Percentiles rank a stretch among this genome's conserved stretches.
Evolutionary conservation across 2,888 invertebrate species (phyloP).

Genomic region (Meghimatium bilineatum): DNA sequence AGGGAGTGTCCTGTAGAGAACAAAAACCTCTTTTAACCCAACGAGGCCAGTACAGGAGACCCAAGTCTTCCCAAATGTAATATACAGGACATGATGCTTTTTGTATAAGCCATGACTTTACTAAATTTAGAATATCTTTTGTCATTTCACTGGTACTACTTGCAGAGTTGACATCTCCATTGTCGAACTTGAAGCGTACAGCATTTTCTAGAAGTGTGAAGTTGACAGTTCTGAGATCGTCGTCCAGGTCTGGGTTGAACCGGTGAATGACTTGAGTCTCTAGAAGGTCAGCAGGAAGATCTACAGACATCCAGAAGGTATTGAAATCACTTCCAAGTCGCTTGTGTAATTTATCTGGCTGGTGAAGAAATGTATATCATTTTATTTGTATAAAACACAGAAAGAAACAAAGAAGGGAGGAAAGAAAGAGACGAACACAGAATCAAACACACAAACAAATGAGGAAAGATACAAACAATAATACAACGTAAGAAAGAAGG

Average conservation of each 20-base stretch:
- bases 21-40: conserved; percentile 74
- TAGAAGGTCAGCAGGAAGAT: conserved; percentile 51
- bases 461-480: no score
- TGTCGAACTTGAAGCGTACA: background rate
- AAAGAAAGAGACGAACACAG: no score
- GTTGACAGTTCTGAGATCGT: conserved; percentile 53
- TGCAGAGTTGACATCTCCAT: background rate
- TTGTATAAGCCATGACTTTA: conserved; percentile 70
- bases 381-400: no score
- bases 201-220: conserved; percentile 53
- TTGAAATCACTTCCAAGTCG: conserved; percentile 59
- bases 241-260: conserved; percentile 39
- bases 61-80: conserved; percentile 74
- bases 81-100: conserved; percentile 67
- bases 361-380: background rate
- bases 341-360: conserved; percentile 49
- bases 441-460: no score
- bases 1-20: conserved; percentile 48
- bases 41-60: conserved; percentile 74
- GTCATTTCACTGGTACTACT: conserved; percentile 14
- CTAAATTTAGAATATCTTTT: conserved; percentile 39
- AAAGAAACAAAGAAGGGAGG: no score
- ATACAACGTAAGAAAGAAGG: no score
- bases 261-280: conserved; percentile 44
- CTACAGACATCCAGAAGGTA: conserved; percentile 61